phyloP scores from a whole-genome alignment of 2,797 vertebrate species.

The Hephaestus fuliginosus region DNA sequence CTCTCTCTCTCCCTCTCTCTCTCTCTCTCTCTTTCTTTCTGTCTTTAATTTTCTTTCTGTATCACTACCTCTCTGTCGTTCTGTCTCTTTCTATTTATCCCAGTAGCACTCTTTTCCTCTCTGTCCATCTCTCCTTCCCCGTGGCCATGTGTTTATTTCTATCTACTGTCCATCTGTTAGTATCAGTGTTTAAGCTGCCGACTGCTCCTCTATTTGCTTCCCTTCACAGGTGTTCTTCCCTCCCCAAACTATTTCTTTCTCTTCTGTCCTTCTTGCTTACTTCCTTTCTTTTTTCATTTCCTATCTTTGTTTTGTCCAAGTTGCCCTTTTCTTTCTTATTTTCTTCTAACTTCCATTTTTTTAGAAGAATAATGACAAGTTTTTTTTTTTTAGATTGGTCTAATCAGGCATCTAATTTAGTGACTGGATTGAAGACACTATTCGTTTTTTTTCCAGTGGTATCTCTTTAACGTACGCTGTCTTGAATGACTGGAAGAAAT shows the following conservation, averaged over 20 bases:
- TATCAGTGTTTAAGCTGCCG: slow-evolving; percentile 77
- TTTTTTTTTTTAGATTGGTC: background rate
- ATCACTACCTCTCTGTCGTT: slow-evolving; percentile 33
- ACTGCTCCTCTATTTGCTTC: slow-evolving; percentile 65
- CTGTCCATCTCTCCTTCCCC: slow-evolving; percentile 79
- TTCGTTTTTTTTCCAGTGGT: background rate
- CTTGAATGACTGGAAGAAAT: slow-evolving; percentile 18
- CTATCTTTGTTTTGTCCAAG: slow-evolving; percentile 19
- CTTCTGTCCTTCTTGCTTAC: slow-evolving; percentile 19
- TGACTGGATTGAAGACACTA: background rate
- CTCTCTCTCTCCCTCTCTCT: slow-evolving; percentile 47
- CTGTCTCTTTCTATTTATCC: slow-evolving; percentile 53
- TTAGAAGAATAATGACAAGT: background rate
- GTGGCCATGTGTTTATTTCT: slow-evolving; percentile 92
- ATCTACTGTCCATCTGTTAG: slow-evolving; percentile 90
- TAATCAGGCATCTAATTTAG: background rate
- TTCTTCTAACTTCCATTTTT: background rate
- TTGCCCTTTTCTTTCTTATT: background rate
- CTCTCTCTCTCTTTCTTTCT: slow-evolving; percentile 25
- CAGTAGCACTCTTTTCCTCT: slow-evolving; percentile 44
- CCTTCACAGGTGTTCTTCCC: slow-evolving; percentile 64
- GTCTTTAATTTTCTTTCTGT: slow-evolving; percentile 49
- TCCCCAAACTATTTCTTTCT: slow-evolving; percentile 43
- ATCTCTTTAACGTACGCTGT: slow-evolving; percentile 2
- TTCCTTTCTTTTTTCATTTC: slow-evolving; percentile 34